phyloP scores from a whole-genome alignment of 2,113 vertebrate species.

The Syngnathus floridae region DNA sequence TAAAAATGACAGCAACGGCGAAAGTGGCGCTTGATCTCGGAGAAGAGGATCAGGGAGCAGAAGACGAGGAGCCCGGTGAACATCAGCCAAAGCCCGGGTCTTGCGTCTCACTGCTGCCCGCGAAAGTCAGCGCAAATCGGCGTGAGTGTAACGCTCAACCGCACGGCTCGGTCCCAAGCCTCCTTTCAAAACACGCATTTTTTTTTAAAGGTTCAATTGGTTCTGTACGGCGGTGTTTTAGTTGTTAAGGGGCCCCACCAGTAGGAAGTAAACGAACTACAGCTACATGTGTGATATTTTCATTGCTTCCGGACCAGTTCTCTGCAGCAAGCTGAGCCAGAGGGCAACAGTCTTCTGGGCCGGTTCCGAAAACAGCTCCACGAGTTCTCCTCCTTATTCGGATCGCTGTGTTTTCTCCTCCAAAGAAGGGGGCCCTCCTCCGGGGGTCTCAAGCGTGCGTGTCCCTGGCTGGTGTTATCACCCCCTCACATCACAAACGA shows the following conservation, averaged over 20 bases:
- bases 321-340: slow-evolving; percentile 40
- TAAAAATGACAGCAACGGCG: slow-evolving; percentile 1
- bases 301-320: slow-evolving; percentile 60
- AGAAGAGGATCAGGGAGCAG: slow-evolving; percentile 17
- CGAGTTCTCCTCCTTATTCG: slow-evolving; percentile 52
- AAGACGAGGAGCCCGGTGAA: slow-evolving; percentile 34
- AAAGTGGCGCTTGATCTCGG: slow-evolving; percentile 35
- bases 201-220: slow-evolving; percentile 14
- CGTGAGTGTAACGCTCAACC: slow-evolving; percentile 50
- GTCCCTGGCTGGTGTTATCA: slow-evolving; percentile 61
- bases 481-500: slow-evolving; percentile 56
- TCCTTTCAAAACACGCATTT: slow-evolving; percentile 46
- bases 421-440: slow-evolving; percentile 47
- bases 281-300: slow-evolving; percentile 64
- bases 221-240: neutral
- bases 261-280: slow-evolving; percentile 43
- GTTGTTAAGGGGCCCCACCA: slow-evolving; percentile 26
- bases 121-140: slow-evolving; percentile 56
- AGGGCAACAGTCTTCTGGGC: slow-evolving; percentile 23
- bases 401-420: slow-evolving; percentile 57
- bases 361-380: slow-evolving; percentile 29
- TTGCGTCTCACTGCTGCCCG: slow-evolving; percentile 65
- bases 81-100: slow-evolving; percentile 62
- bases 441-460: slow-evolving; percentile 21
- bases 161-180: slow-evolving; percentile 49